Evolutionary conservation across 2,888 invertebrate species (phyloP).

Genomic region (Microplitis deprimator): DNA sequence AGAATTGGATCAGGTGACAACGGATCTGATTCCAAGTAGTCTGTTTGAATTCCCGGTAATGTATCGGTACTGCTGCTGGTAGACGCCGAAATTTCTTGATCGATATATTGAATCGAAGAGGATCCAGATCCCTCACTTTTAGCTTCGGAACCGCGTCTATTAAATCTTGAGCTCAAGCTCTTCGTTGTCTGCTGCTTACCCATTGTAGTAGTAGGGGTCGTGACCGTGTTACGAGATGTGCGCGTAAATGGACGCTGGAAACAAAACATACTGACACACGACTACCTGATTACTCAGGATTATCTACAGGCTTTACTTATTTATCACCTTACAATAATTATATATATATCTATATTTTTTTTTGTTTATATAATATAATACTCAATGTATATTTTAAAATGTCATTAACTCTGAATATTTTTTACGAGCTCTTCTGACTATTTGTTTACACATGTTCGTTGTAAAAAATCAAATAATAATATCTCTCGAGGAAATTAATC

Average conservation of each 20-base stretch:
- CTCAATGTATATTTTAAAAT: background rate
- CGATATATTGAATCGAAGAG: conserved; percentile 67
- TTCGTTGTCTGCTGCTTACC: conserved; percentile 38
- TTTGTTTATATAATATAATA: background rate
- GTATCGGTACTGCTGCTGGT: conserved; percentile 67
- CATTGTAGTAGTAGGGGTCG: conserved; percentile 48
- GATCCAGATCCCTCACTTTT: conserved; percentile 65
- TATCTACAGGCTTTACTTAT: background rate
- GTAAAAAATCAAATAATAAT: background rate
- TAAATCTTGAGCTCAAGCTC: conserved; percentile 23
- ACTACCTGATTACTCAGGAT: background rate
- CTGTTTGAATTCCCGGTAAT: conserved; percentile 63
- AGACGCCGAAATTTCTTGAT: conserved; percentile 65
- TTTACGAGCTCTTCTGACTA: conserved; percentile 57
- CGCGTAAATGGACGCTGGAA: conserved; percentile 70
- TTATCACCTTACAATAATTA: background rate
- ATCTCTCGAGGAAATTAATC: conserved; percentile 5
- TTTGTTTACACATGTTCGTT: conserved; percentile 53
- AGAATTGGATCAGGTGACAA: conserved; percentile 60
- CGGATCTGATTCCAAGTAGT: conserved; percentile 65
- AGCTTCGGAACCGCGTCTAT: conserved; percentile 64
- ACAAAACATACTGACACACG: conserved; percentile 64
- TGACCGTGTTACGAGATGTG: conserved; percentile 52
- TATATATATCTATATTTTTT: background rate
- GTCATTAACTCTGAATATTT: conserved; percentile 47